A percentile compares a stretch with the other conserved stretches of the same genome.
Conservation (phyloP, 2,888 invertebrate species). For the Lottia gigantea region DNA sequence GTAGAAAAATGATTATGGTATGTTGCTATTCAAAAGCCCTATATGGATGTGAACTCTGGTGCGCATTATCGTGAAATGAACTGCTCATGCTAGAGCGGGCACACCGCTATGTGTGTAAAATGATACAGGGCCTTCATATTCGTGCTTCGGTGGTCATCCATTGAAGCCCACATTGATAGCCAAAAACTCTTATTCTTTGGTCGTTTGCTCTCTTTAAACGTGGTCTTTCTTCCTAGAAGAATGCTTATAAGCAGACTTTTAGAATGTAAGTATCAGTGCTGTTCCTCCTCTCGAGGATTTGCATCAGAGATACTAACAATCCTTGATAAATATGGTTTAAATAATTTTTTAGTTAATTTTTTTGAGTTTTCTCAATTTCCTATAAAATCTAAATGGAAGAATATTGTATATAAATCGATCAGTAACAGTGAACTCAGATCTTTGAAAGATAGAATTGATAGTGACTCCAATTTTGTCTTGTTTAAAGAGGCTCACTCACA, state of each 20-base stretch:
- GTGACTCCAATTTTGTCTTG: neutral
- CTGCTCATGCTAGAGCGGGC: neutral
- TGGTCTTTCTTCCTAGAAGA: no score
- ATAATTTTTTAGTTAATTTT: neutral
- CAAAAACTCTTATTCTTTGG: constrained; percentile 9
- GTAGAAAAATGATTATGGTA: neutral
- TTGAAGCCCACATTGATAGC: neutral
- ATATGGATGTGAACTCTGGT: constrained; percentile 13
- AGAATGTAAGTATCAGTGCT: no score
- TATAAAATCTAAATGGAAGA: no score
- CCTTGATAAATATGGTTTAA: neutral
- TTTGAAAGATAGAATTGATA: neutral
- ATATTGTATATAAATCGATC: no score
- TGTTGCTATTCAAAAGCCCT: constrained; percentile 2
- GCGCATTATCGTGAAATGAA: neutral
- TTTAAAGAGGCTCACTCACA: neutral
- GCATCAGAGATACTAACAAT: neutral
- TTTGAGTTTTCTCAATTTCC: neutral
- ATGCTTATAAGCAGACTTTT: no score
- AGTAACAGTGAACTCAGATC: neutral
- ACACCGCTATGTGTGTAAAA: neutral
- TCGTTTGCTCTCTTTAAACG: neutral
- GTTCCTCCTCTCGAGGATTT: neutral
- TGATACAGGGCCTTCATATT: constrained; percentile 1
- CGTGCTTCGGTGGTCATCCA: neutral